A percentile compares a stretch with the other conserved stretches of the same genome.
phyloP scores from a whole-genome alignment of 2,113 vertebrate genomes.

The Tauraco erythrolophus region DNA sequence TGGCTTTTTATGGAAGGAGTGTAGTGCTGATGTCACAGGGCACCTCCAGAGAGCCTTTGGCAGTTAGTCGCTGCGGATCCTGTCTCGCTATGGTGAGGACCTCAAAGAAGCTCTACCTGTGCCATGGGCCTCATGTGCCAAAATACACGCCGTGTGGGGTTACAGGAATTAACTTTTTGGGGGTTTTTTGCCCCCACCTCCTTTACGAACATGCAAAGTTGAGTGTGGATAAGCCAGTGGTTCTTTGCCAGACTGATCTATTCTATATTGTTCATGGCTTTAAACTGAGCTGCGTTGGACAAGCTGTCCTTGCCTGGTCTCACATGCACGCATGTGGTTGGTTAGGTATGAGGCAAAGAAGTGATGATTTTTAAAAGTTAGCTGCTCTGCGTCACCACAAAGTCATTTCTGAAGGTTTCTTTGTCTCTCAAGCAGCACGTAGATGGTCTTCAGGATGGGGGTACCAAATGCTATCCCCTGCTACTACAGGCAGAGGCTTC shows the following conservation, averaged over 20 bases:
- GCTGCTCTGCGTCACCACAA: neutral
- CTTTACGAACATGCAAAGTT: too few relatives aligned
- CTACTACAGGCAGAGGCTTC: neutral
- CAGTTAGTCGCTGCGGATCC: neutral
- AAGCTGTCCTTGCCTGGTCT: too few relatives aligned
- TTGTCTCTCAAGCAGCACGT: accelerated
- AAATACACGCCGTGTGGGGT: accelerated
- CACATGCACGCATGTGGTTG: neutral
- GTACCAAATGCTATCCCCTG: neutral
- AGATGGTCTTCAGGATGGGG: neutral
- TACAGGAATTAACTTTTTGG: neutral
- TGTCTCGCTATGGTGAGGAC: accelerated
- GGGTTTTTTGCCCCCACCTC: neutral
- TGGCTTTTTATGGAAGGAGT: neutral
- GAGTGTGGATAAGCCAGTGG: neutral
- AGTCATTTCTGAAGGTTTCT: neutral
- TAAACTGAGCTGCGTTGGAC: neutral
- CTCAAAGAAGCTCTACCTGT: neutral
- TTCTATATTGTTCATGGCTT: neutral
- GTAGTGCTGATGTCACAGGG: accelerated
- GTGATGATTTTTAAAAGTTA: neutral
- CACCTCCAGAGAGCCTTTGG: neutral
- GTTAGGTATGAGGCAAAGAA: neutral
- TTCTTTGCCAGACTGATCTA: neutral
- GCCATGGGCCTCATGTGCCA: neutral